Evolutionary conservation across 2,113 vertebrate species (phyloP).

Genomic region (Brienomyrus brachyistius): DNA sequence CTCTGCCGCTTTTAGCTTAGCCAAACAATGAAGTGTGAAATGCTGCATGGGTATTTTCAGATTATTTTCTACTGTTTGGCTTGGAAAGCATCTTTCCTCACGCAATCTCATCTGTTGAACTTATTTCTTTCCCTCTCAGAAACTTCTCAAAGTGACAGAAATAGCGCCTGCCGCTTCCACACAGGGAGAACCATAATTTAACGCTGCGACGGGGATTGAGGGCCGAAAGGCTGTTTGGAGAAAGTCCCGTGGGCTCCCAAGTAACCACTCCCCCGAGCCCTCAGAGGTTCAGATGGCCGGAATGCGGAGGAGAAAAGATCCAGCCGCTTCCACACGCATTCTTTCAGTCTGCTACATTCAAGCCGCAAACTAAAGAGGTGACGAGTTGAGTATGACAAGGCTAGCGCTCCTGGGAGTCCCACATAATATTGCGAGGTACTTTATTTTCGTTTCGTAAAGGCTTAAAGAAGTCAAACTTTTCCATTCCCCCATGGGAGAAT

Average conservation of each 20-base stretch:
- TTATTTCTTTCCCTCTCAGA: neutral
- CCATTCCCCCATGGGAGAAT: constrained; percentile 35
- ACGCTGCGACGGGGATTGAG: neutral
- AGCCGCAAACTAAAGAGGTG: constrained; percentile 45
- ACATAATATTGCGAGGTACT: constrained; percentile 31
- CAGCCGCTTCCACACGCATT: constrained; percentile 21
- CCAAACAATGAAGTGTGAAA: constrained; percentile 8
- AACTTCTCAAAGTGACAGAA: neutral
- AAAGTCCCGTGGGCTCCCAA: constrained; percentile 38
- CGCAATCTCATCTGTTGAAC: neutral
- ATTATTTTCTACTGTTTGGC: neutral
- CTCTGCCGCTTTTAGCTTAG: neutral
- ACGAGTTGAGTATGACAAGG: constrained; percentile 52
- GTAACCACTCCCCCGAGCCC: constrained; percentile 39
- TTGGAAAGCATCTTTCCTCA: neutral
- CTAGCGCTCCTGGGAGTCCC: constrained; percentile 51
- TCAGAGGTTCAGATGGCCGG: neutral
- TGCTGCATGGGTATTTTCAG: neutral
- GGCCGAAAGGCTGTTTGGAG: neutral
- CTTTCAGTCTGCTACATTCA: constrained; percentile 32
- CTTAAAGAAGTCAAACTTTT: constrained; percentile 29
- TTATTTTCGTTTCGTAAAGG: constrained; percentile 46
- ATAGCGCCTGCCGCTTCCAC: constrained; percentile 4
- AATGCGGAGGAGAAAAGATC: constrained; percentile 36
- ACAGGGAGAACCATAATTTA: neutral